Percentiles rank a stretch among this genome's conserved stretches.
Evolutionary conservation across 2,113 vertebrate species (phyloP).

Genomic region (Rana temporaria): DNA sequence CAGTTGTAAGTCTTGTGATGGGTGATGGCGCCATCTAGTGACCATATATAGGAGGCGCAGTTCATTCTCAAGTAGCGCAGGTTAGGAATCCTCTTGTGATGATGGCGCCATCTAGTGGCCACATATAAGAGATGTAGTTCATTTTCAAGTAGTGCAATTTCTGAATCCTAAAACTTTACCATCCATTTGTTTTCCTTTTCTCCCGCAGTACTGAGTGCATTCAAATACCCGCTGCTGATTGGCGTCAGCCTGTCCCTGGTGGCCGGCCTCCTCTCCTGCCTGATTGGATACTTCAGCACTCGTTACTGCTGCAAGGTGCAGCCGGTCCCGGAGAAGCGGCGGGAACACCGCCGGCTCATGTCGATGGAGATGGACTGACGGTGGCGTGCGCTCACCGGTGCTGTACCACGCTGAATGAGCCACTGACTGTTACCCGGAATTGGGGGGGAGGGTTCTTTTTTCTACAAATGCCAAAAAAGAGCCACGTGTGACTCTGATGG

Average conservation of each 20-base stretch:
- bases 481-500: not conserved
- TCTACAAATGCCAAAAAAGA: too few species aligned
- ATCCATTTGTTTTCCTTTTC: not conserved
- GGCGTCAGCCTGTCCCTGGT: constrained; percentile 81
- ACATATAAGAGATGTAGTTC: too few species aligned
- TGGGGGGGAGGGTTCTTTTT: not conserved
- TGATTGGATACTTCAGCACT: constrained; percentile 90
- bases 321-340: constrained; percentile 76
- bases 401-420: not conserved
- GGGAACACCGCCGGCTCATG: constrained; percentile 86
- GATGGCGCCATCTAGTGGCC: too few species aligned
- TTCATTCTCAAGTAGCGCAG: too few species aligned
- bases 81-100: too few species aligned
- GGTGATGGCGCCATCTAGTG: too few species aligned
- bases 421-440: not conserved
- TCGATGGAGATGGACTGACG: constrained; percentile 94
- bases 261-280: constrained; percentile 87
- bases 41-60: too few species aligned
- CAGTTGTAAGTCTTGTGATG: too few species aligned
- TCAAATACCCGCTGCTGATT: constrained; percentile 91
- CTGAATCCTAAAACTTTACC: too few species aligned
- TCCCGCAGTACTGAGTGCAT: constrained; percentile 84
- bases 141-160: too few species aligned
- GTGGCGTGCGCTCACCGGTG: not conserved
- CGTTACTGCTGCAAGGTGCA: constrained; percentile 86